Percentiles rank a stretch among this genome's conserved stretches.
phyloP scores from a whole-genome alignment of 1,140 invertebrate species.

The Drosophila pallidifrons region DNA sequence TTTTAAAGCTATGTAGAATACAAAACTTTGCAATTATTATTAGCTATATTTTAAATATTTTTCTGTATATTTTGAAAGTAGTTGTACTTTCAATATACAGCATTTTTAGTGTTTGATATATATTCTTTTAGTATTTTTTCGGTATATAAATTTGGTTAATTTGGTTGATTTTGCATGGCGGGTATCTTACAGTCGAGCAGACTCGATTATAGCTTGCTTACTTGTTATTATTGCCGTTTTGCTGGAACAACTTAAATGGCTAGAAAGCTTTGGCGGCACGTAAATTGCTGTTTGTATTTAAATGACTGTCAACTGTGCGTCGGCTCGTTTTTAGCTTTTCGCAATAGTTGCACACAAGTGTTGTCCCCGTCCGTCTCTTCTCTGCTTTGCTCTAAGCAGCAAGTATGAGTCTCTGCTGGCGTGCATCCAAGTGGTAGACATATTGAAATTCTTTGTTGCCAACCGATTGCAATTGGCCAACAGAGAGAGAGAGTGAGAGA shows the following conservation, averaged over 20 bases:
- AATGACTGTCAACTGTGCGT: constrained; percentile 30
- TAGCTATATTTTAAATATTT: no score
- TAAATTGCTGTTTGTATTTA: constrained; percentile 49
- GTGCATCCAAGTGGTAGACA: constrained; percentile 6
- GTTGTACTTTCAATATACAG: no score
- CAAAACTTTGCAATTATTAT: no score
- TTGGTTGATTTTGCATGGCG: no score
- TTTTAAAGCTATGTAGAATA: no score
- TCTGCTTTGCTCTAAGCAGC: no score
- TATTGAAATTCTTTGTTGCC: constrained; percentile 27
- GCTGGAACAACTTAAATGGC: constrained; percentile 4
- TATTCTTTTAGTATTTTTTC: no score
- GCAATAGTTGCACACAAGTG: not conserved
- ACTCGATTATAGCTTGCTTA: not conserved
- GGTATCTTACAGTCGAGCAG: no score
- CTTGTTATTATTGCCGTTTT: constrained; percentile 14
- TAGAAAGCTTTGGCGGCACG: constrained; percentile 35
- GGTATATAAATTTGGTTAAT: no score
- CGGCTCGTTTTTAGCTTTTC: not conserved
- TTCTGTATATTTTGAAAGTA: no score
- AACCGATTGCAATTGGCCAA: constrained; percentile 2
- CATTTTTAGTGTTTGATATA: no score
- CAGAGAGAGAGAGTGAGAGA: not conserved
- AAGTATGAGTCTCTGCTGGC: constrained; percentile 14
- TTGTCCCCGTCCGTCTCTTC: not conserved